Base-by-base conservation (phyloP, 2,888 invertebrate genomes). In the Loripinus fragilis region DNA sequence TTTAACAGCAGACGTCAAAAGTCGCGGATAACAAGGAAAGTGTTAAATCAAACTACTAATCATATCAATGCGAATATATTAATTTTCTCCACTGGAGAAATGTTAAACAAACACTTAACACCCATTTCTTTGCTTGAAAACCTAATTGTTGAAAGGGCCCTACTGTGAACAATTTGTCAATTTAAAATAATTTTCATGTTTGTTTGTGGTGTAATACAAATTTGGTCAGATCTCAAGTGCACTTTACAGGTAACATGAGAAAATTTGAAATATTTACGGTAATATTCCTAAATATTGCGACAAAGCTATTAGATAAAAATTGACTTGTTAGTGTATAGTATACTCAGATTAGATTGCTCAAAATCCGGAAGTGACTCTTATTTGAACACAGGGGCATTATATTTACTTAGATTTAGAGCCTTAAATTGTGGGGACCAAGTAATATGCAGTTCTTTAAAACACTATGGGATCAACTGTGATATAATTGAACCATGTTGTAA, bases 121-220 rank as follows among this genome's bases (percentile, higher is more conserved):
- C 52, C 52, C 52, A 52, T 52, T 52, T 52, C 52, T 52, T 52
- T 25, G 25, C 52, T 5, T 52, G n/a, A 20, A 52, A 52, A 52
- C 5, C 52, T n/a, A 2, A 52, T 52, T 52, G 52, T 52, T 52
- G 52, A 52, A 52, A 52, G 25, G 5, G 5, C 25, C n/a, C 25
- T 52, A 25, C n/a, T 52, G 25, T 52, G 52, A 52, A 5, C 25
- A n/a, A 52, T 23, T 52, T 52, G 52, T 52, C 52, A 52, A 2
- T 52, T 25, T 52, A 52, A 52, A 52, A 52, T 52, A 8, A 52
- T 52, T n/a, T 25, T 8, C 2, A 25, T 52, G 25, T 52, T 52
- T 52, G 52, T 52, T 52, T 52, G 52, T 52, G n/a, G 23, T 52
- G 52, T 52, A 52, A 52, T 52, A 52, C 25, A 52, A 25, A 25